Evolutionary conservation across 2,797 vertebrate genomes (phyloP).

Genomic region (Notolabrus celidotus): DNA sequence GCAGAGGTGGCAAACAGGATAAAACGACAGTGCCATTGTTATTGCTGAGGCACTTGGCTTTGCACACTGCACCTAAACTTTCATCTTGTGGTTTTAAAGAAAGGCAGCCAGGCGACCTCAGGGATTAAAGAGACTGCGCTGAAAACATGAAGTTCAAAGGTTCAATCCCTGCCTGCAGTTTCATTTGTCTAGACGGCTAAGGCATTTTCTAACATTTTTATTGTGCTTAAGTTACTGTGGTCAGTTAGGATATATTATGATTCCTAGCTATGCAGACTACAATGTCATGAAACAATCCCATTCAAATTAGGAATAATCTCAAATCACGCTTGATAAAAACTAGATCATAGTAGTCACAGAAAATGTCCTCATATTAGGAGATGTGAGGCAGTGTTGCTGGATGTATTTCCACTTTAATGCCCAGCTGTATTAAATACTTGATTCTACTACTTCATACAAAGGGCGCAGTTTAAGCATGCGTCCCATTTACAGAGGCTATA

Average conservation of each 20-base stretch:
- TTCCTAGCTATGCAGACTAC: neutral
- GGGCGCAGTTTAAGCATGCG: too few species aligned
- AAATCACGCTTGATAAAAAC: too few species aligned
- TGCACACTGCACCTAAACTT: conserved; percentile 19
- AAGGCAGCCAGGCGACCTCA: conserved; percentile 11
- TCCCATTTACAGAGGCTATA: too few species aligned
- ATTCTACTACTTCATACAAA: too few species aligned
- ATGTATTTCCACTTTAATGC: too few species aligned
- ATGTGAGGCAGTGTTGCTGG: too few species aligned
- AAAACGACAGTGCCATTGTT: conserved; percentile 34
- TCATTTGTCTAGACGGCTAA: conserved; percentile 7
- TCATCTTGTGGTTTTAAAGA: conserved; percentile 44
- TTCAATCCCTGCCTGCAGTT: conserved; percentile 12
- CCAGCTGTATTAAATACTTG: too few species aligned
- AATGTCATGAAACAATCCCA: too few species aligned
- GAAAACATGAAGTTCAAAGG: conserved; percentile 9
- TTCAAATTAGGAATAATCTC: too few species aligned
- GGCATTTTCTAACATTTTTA: neutral
- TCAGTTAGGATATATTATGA: neutral
- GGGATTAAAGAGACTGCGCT: conserved; percentile 22
- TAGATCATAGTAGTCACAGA: too few species aligned
- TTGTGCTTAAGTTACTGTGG: neutral
- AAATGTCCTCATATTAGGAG: too few species aligned
- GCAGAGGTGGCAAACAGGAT: conserved; percentile 38
- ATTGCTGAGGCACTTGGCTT: conserved; percentile 35